phyloP scores from a whole-genome alignment of 2,113 vertebrate genomes.

The Capreolus pygargus region DNA sequence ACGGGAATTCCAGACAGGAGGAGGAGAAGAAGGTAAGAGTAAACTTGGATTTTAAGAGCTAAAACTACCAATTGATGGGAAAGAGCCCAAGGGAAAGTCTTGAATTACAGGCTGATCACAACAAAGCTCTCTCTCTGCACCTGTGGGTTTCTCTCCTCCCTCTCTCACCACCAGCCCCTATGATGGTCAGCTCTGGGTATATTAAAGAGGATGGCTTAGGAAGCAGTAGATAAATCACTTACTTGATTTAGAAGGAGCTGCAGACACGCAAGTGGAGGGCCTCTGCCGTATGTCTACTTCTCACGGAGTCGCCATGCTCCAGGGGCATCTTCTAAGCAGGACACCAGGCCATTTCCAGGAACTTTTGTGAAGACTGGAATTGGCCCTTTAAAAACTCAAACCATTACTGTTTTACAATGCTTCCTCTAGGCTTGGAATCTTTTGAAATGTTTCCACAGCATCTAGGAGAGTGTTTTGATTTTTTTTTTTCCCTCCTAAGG shows the following conservation, averaged over 20 bases:
- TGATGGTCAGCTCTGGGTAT: not conserved
- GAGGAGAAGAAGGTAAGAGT: constrained; percentile 74
- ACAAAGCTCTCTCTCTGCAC: constrained; percentile 18
- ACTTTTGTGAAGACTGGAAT: not conserved
- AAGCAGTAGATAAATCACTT: constrained; percentile 9
- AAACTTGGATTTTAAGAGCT: not conserved
- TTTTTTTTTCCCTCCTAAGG: not conserved
- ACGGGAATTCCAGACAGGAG: constrained; percentile 44
- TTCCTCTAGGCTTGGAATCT: constrained; percentile 37
- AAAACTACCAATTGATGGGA: constrained; percentile 8
- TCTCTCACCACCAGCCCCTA: not conserved
- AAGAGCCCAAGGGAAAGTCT: constrained; percentile 20
- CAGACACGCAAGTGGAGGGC: not conserved
- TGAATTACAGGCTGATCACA: not conserved
- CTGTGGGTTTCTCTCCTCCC: not conserved
- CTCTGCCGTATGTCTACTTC: not conserved
- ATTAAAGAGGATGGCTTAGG: not conserved
- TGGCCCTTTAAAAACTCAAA: constrained; percentile 41
- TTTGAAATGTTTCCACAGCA: constrained; percentile 40
- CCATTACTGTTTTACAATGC: not conserved
- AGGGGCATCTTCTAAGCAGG: not conserved
- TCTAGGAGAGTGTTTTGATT: not conserved
- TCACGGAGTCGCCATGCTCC: not conserved
- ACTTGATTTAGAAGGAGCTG: not conserved
- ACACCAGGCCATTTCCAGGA: not conserved